A percentile compares a stretch with the other conserved stretches of the same genome.
These are phyloP conservation scores for Hymenopus coronatus DNA, from an alignment of 2,888 invertebrate genomes.

Conservation along the genomic window DNA sequence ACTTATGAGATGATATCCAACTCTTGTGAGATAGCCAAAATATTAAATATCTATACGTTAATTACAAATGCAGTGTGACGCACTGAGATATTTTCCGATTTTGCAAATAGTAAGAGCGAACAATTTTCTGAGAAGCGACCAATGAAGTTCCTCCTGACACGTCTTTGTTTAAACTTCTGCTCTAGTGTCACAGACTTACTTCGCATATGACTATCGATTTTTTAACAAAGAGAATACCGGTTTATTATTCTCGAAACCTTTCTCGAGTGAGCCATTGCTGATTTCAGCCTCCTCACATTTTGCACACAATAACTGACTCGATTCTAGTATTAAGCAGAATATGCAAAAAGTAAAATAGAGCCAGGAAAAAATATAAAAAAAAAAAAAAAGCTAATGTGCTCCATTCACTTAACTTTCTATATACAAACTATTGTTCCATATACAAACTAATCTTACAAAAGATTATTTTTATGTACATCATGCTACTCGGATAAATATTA, in stretches of 20 bases:
- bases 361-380: too few relatives aligned
- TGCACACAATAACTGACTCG: neutral
- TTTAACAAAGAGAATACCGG: neutral
- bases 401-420: too few relatives aligned
- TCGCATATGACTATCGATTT: neutral
- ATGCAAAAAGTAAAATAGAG: neutral
- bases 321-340: neutral
- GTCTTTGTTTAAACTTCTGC: neutral
- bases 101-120: neutral
- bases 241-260: neutral
- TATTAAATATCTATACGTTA: too few relatives aligned
- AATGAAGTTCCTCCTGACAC: neutral
- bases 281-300: neutral
- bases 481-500: too few relatives aligned
- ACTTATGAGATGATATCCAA: too few relatives aligned
- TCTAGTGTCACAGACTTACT: neutral
- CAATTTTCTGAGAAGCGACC: neutral
- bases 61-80: too few relatives aligned
- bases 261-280: neutral
- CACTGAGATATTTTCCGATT: too few relatives aligned
- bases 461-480: too few relatives aligned
- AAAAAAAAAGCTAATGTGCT: too few relatives aligned
- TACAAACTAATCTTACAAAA: too few relatives aligned
- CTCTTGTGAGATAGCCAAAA: too few relatives aligned
- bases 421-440: too few relatives aligned